These are phyloP conservation scores for Zaprionus obscuricornis DNA, from an alignment of 2,888 invertebrate genomes.

Conservation along the genomic window DNA sequence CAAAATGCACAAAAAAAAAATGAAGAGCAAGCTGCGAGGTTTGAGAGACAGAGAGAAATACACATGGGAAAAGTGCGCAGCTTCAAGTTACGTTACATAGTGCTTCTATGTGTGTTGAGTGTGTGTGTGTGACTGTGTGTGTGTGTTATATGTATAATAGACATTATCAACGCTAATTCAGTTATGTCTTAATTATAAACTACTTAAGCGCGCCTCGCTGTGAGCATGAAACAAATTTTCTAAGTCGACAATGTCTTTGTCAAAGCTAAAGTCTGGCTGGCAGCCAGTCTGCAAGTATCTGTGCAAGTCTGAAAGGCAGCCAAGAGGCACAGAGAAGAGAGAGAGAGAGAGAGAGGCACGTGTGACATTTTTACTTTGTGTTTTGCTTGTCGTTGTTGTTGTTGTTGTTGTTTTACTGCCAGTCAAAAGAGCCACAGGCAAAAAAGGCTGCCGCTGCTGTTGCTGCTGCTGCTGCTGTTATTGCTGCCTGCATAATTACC, in stretches of 20 bases:
- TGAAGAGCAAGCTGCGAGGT: not conserved
- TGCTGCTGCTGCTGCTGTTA: conserved; percentile 20
- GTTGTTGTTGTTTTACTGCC: no score
- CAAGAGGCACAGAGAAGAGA: no score
- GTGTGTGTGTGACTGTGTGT: conserved; percentile 8
- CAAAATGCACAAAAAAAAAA: conserved; percentile 4
- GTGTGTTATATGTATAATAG: conserved; percentile 48
- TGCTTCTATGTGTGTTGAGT: conserved; percentile 1
- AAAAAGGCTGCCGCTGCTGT: no score
- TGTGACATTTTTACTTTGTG: conserved; percentile 75
- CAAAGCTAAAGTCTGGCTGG: conserved; percentile 1
- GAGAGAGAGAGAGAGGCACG: conserved; percentile 63
- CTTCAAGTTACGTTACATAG: conserved; percentile 23
- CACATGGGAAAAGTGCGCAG: conserved; percentile 49
- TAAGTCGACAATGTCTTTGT: conserved; percentile 39
- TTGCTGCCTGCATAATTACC: conserved; percentile 62
- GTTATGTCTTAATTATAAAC: conserved; percentile 82
- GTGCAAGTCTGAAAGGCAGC: no score
- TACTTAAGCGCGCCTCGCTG: conserved; percentile 71
- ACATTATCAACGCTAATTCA: conserved; percentile 81
- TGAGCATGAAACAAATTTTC: conserved; percentile 63
- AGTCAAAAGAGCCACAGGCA: no score
- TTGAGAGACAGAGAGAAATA: not conserved
- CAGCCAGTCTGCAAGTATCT: no score
- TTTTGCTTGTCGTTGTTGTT: no score